Evolutionary conservation across 2,888 invertebrate genomes (phyloP).

Genomic region (Tiliacea aurago): DNA sequence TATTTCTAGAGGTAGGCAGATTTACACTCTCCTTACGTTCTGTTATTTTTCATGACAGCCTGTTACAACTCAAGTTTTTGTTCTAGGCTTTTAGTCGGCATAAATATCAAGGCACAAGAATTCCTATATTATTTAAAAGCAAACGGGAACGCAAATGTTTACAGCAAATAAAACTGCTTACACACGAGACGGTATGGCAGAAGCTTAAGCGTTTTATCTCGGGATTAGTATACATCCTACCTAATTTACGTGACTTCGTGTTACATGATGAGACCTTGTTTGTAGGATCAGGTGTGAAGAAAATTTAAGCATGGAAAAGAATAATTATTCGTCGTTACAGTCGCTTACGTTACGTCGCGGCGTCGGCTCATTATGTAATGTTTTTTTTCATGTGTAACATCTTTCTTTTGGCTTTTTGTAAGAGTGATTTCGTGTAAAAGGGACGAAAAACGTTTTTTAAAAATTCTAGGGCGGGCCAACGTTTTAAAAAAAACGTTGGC

Average conservation of each 20-base stretch:
- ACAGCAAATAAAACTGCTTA: slow-evolving; percentile 85
- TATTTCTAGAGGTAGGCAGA: not conserved
- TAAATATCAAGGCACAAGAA: slow-evolving; percentile 66
- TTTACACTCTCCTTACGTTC: not conserved
- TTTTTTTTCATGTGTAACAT: not conserved
- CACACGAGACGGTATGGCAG: slow-evolving; percentile 82
- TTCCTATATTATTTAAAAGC: slow-evolving; percentile 76
- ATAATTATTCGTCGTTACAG: slow-evolving; percentile 57
- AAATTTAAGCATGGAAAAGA: slow-evolving; percentile 66
- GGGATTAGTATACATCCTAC: slow-evolving; percentile 86
- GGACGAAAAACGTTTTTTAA: too few species aligned
- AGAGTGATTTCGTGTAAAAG: too few species aligned
- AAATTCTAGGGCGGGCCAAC: too few species aligned
- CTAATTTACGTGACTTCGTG: slow-evolving; percentile 87
- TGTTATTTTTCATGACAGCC: slow-evolving; percentile 15
- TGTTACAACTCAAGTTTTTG: slow-evolving; percentile 25
- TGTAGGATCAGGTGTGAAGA: slow-evolving; percentile 80
- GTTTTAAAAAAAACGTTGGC: too few species aligned
- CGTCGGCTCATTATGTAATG: not conserved
- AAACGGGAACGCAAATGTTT: slow-evolving; percentile 80
- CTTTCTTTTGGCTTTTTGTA: too few species aligned
- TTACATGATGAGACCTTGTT: slow-evolving; percentile 83
- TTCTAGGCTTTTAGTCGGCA: slow-evolving; percentile 42
- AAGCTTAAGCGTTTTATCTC: slow-evolving; percentile 86
- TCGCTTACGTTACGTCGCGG: slow-evolving; percentile 22